Conservation (phyloP, 92 coral and sea anemone genomes). For the Parazoanthus darwini region DNA sequence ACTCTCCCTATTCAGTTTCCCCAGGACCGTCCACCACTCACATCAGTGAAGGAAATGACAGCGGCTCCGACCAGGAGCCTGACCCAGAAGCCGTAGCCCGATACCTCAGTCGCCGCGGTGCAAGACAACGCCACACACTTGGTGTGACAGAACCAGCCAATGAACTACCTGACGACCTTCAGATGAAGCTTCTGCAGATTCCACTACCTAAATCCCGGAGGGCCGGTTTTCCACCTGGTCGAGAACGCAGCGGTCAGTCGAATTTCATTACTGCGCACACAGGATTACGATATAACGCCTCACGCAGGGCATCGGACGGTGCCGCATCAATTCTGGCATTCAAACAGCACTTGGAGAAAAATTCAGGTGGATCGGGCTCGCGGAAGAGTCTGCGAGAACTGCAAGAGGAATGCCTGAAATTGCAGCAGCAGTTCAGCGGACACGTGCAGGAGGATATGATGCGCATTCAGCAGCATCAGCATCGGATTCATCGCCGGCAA, state of each 20-base stretch:
- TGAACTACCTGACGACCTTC: conserved; percentile 93
- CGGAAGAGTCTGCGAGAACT: conserved; percentile 84
- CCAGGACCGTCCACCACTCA: conserved; percentile 94
- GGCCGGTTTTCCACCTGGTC: conserved; percentile 78
- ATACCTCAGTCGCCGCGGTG: conserved; percentile 88
- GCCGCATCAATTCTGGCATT: conserved; percentile 96
- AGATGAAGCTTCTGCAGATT: conserved; percentile 78
- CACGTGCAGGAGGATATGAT: conserved; percentile 81
- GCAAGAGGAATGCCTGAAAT: conserved; percentile 89
- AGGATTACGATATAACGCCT: conserved; percentile 81
- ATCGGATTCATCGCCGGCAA: conserved; percentile 76
- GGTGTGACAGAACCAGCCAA: conserved; percentile 81
- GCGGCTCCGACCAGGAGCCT: conserved; percentile 99
- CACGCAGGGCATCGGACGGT: conserved; percentile 97
- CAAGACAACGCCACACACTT: conserved; percentile 91
- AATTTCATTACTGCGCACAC: conserved; percentile 81
- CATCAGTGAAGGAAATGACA: conserved; percentile 88
- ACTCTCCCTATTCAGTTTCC: conserved; percentile 67
- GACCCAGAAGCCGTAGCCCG: conserved; percentile 97
- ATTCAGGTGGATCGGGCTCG: conserved; percentile 71
- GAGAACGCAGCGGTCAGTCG: conserved; percentile 80
- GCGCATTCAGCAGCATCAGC: conserved; percentile 89
- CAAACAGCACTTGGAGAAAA: conserved; percentile 93
- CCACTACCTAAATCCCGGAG: conserved; percentile 84
- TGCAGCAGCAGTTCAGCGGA: conserved; percentile 88